Evolutionary conservation across 2,888 invertebrate species (phyloP).

Genomic region (Psococerastis gibbosa): DNA sequence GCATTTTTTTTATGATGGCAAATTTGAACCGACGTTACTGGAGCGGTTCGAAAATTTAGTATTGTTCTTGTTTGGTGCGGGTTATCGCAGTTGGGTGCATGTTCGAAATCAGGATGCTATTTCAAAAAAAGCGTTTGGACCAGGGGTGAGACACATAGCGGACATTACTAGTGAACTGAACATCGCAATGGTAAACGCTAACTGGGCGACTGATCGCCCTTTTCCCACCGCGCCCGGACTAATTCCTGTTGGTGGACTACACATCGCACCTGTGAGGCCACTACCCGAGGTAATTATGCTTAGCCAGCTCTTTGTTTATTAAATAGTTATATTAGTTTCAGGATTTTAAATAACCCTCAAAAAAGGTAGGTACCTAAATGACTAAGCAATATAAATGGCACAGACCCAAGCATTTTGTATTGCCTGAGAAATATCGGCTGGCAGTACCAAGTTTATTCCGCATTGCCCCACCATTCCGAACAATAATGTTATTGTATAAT

Average conservation of each 20-base stretch:
- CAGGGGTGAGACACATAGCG: not conserved
- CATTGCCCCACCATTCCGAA: no score
- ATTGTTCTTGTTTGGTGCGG: not conserved
- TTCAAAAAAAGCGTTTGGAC: not conserved
- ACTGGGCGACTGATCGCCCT: conserved; percentile 4
- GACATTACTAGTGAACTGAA: not conserved
- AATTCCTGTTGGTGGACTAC: conserved; percentile 9
- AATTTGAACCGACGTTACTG: not conserved
- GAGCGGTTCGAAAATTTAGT: not conserved
- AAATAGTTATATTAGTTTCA: no score
- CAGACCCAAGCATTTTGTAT: no score
- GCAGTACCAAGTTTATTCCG: no score
- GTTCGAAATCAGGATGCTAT: not conserved
- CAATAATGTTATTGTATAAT: no score
- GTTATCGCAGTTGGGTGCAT: not conserved
- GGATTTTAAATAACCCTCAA: no score
- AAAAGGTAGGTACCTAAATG: no score
- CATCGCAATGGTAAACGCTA: conserved; percentile 7
- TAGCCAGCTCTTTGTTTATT: no score
- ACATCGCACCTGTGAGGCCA: conserved; percentile 5
- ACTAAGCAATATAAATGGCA: no score
- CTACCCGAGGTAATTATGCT: conserved; percentile 9
- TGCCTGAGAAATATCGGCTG: no score
- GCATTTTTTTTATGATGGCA: not conserved
- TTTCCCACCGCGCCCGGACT: conserved; percentile 4